These are phyloP conservation scores for Pardalotus punctatus DNA, from an alignment of 2,113 vertebrate genomes.

Conservation along the genomic window DNA sequence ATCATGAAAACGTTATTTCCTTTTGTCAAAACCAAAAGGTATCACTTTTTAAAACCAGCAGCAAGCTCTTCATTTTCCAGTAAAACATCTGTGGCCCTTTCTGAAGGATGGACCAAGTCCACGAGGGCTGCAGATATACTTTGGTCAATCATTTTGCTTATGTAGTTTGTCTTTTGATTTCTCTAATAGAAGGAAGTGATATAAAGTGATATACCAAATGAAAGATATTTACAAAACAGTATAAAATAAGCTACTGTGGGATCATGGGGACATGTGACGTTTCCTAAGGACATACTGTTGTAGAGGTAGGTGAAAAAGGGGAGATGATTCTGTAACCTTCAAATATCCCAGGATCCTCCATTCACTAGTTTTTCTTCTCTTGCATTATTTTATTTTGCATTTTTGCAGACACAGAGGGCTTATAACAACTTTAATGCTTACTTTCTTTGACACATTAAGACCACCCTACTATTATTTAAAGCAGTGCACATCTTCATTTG, in stretches of 20 bases:
- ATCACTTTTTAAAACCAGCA: constrained; percentile 66
- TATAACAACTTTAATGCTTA: constrained; percentile 42
- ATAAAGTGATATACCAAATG: constrained; percentile 77
- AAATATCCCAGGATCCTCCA: constrained; percentile 70
- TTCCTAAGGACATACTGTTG: constrained; percentile 72
- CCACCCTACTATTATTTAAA: constrained; percentile 53
- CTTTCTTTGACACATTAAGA: constrained; percentile 35
- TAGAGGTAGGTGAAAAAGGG: constrained; percentile 81
- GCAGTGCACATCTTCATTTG: constrained; percentile 71
- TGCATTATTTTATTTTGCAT: constrained; percentile 42
- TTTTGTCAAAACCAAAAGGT: constrained; percentile 57
- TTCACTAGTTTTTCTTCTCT: constrained; percentile 60
- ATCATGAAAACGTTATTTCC: constrained; percentile 26
- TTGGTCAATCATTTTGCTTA: constrained; percentile 77
- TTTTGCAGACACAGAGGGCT: constrained; percentile 64
- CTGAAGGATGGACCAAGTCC: constrained; percentile 54
- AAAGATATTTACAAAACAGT: constrained; percentile 74
- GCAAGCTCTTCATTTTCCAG: constrained; percentile 76
- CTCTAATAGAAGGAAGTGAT: constrained; percentile 72
- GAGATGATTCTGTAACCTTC: constrained; percentile 71
- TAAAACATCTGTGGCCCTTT: constrained; percentile 75
- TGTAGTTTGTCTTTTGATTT: constrained; percentile 43
- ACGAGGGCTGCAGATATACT: constrained; percentile 73
- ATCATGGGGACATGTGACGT: constrained; percentile 45
- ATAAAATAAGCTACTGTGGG: constrained; percentile 74